Evolutionary conservation across 2,888 invertebrate genomes (phyloP).

Genomic region (Strigamia crassipes): DNA sequence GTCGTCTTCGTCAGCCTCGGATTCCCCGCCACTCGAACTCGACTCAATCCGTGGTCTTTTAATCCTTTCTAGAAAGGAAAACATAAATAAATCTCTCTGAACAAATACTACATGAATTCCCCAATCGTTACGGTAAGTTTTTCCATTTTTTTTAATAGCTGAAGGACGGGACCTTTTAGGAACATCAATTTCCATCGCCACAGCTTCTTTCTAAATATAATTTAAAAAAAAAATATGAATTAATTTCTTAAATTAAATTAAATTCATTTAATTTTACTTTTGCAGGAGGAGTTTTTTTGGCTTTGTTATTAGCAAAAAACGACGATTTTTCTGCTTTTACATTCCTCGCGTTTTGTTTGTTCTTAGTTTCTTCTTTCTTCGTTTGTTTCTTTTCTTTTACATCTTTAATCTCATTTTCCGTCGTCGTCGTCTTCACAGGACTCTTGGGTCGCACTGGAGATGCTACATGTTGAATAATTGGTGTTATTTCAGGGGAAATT

Average conservation of each 20-base stretch:
- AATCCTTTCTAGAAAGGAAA: not conserved
- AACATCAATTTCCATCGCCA: too few species aligned
- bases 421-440: not conserved
- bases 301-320: not conserved
- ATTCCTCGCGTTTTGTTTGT: not conserved
- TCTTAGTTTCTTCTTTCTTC: too few species aligned
- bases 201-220: too few species aligned
- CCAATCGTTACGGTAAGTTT: not conserved
- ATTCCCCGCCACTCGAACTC: not conserved
- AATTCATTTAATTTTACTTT: not conserved
- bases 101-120: not conserved
- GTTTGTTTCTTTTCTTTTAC: not conserved
- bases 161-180: too few species aligned
- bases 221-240: too few species aligned
- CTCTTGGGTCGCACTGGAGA: not conserved
- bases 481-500: not conserved
- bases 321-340: not conserved
- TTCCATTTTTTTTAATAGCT: not conserved
- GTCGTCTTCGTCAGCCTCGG: not conserved
- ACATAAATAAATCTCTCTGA: not conserved
- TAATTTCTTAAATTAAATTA: not conserved
- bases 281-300: not conserved
- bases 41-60: conserved; percentile 3
- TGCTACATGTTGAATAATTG: not conserved
- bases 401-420: not conserved